Conservation (phyloP, 2,113 vertebrate species). For the Zosterops lateralis region DNA sequence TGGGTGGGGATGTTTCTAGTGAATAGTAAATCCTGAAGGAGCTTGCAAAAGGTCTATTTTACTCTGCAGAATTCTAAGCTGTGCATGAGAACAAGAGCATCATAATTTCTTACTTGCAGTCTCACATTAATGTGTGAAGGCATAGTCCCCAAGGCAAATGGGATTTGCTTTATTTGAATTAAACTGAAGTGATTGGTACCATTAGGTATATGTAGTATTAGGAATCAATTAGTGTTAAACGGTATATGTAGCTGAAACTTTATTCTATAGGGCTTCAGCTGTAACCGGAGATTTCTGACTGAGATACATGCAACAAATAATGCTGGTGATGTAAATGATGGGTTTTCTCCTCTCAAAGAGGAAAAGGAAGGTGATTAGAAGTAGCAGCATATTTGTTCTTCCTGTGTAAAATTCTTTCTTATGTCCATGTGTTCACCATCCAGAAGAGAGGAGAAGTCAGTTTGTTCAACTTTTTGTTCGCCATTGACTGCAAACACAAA, state of each 20-base stretch:
- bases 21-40: constrained; percentile 10
- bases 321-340: background rate
- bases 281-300: background rate
- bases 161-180: background rate
- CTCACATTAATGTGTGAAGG: background rate
- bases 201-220: background rate
- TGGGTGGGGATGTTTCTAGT: background rate
- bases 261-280: background rate
- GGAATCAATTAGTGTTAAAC: background rate
- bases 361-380: background rate
- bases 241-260: background rate
- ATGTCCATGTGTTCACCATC: fast-evolving
- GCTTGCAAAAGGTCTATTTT: background rate
- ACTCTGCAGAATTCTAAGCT: background rate
- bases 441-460: background rate
- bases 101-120: background rate
- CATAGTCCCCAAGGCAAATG: background rate
- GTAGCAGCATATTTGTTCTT: background rate
- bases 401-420: background rate
- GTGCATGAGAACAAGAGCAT: background rate
- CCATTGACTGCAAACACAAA: background rate
- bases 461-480: background rate
- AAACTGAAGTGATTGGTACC: background rate
- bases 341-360: background rate
- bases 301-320: background rate